Percentiles rank a stretch among this genome's conserved stretches.
phyloP scores from a whole-genome alignment of 2,797 vertebrate species.

The Champsocephalus esox region DNA sequence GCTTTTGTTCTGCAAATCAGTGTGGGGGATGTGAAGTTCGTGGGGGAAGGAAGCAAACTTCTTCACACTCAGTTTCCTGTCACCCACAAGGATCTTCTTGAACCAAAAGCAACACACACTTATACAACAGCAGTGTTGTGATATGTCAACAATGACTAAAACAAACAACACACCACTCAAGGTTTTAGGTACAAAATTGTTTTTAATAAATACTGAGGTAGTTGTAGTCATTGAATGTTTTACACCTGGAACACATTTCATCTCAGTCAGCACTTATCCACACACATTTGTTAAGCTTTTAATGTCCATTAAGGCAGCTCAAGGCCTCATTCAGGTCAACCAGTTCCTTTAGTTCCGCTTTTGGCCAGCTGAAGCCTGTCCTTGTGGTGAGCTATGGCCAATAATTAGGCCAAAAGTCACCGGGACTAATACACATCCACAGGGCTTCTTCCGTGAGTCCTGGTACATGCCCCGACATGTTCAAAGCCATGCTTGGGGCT shows the following conservation, averaged over 20 bases:
- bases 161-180: constrained; percentile 20
- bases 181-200: constrained; percentile 41
- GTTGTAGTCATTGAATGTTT: constrained; percentile 49
- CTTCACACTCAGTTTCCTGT: constrained; percentile 61
- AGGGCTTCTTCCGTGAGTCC: constrained; percentile 21
- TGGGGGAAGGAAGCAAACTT: constrained; percentile 52
- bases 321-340: neutral
- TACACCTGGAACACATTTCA: constrained; percentile 43
- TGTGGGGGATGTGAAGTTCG: constrained; percentile 43
- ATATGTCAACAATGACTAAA: no score
- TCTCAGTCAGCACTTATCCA: constrained; percentile 14
- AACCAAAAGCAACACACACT: neutral
- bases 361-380: constrained; percentile 8
- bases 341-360: neutral
- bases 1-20: constrained; percentile 72
- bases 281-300: constrained; percentile 5
- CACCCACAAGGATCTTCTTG: neutral
- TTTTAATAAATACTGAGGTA: constrained; percentile 84
- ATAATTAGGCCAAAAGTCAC: constrained; percentile 42
- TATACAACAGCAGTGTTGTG: no score
- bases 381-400: neutral
- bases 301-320: constrained; percentile 18
- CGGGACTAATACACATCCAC: neutral
- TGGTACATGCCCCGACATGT: neutral
- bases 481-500: neutral